These are phyloP conservation scores for Poeciliopsis turneri DNA, from an alignment of 2,797 vertebrate species.

Conservation along the genomic window DNA sequence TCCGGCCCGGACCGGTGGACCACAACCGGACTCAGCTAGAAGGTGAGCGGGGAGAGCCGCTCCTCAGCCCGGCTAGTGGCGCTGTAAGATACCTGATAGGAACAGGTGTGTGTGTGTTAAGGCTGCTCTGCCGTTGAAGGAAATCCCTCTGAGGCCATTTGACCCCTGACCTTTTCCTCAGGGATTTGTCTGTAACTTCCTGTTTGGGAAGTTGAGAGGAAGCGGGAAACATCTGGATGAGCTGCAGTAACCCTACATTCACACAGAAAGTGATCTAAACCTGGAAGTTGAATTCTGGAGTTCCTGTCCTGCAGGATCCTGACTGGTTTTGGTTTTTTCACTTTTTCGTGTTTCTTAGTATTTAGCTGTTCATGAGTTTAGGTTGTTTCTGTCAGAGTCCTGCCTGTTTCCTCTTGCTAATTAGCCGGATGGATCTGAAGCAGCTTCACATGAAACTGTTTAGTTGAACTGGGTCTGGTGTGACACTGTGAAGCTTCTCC, in stretches of 20 bases:
- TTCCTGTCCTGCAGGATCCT: too few relatives aligned
- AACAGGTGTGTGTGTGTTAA: too few relatives aligned
- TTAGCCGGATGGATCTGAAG: too few relatives aligned
- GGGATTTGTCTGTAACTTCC: conserved; percentile 60
- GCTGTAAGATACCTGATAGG: too few relatives aligned
- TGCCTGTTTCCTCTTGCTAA: too few relatives aligned
- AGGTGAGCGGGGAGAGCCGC: conserved; percentile 43
- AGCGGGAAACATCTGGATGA: conserved; percentile 48
- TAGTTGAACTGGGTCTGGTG: too few relatives aligned
- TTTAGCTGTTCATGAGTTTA: neutral
- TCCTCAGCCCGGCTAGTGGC: neutral
- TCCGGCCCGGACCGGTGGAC: conserved; percentile 2
- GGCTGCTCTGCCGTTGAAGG: neutral
- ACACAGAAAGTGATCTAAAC: neutral
- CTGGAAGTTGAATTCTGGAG: neutral
- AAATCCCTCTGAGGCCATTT: conserved; percentile 55
- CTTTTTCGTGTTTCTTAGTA: too few relatives aligned
- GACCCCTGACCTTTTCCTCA: conserved; percentile 53
- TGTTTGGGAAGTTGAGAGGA: conserved; percentile 53
- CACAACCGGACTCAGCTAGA: conserved; percentile 22
- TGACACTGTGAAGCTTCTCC: neutral
- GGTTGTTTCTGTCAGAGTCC: neutral
- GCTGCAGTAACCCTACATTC: neutral
- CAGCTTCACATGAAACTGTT: neutral
- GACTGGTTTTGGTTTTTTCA: too few relatives aligned